Evolutionary conservation across 1,140 invertebrate species (phyloP), one percentile per base, ranked within the genome.

Genomic region (Hypsibius dujardini): DNA sequence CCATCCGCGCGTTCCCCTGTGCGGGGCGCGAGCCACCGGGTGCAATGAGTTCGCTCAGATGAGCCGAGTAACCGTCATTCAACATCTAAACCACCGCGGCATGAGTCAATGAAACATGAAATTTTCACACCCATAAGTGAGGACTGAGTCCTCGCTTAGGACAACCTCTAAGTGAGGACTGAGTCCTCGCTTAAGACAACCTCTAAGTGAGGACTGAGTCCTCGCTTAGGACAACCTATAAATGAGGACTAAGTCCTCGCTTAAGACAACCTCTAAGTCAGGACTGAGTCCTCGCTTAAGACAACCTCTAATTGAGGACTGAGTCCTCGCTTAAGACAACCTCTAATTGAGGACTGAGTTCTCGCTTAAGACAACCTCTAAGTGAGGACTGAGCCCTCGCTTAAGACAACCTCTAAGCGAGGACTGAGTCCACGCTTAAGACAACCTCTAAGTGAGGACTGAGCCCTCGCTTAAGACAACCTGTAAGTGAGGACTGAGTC

Each of bases 1-100:
- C 87, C 84, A 95, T 90, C 7, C 92, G 84, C 1, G 92, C 91
- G 79, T 95, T 95, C 0, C 92, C 92, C 78, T 92, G 87, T 1
- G 92, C 92, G n/a, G 92, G 88, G 72, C 91, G 83, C 42, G 89
- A 90, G 7, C 86, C 87, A 0, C 90, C 90, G 71, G 89, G 87
- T 2, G 86, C 83, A 77, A 87, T 86, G 67, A 98, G 81, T 28
- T 83, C 83, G 46, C 86, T 86, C 73, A 97, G 82, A 82, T 97
- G 94, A 47, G 88, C 87, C 2, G 90, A 90, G 79, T 94, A 95
- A 1, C 90, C 79, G 62, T 69, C 69, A 40, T 40, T 69, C 42
- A 75, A 46, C 45, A 73, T 47, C 50, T 71, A 28, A n/a, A n/a
- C n/a, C n/a, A n/a, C n/a, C n/a, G n/a, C n/a, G n/a, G n/a, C n/a